Evolutionary conservation across 2,113 vertebrate species (phyloP), one percentile per base, ranked within the genome.

Genomic region (Lycocorax pyrrhopterus): DNA sequence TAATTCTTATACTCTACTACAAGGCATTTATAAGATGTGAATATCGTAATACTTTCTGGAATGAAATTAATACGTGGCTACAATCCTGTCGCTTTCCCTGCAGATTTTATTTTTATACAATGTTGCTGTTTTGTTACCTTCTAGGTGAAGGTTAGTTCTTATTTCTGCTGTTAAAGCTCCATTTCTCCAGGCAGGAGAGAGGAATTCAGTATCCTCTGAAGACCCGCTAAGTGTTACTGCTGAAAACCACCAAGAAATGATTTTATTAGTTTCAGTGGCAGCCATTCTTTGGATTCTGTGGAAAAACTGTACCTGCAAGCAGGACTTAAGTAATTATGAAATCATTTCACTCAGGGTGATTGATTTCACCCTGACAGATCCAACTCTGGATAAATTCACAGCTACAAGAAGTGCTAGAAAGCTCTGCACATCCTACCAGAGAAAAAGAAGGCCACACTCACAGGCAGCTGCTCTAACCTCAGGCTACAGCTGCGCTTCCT

Each of bases 81-180:
- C 55, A 85, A 81, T 33, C n/a, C 44, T 68, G 51, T 59, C 5
- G 25, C 37, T n/a, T 74, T 73, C 37, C 32, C 25, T 74, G 87
- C 26, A 52, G 39, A 49, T 56, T 78, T 84, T 72, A 59, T 69
- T 94, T 87, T 72, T 74, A 69, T n/a, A 74, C 26, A 82, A 33
- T 3, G 5, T 84, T 46, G 58, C 37, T 39, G 4, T 49, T 66
- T 73, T 74, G 82, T 77, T 95, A 88, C 93, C 68, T 90, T 93
- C 72, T 47, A 74, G 56, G 15, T 53, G 64, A 93, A 96, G 92
- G 88, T 81, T 90, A 91, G 32, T 41, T 94, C 64, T 94, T 78
- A 87, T 68, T 94, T 92, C 77, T 92, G 77, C 75, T 78, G 52
- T 87, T 84, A 94, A 52, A 73, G 71, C 55, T 91, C 79, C 90